phyloP scores from a whole-genome alignment of 1,140 invertebrate species.

The Drosophila obscura region DNA sequence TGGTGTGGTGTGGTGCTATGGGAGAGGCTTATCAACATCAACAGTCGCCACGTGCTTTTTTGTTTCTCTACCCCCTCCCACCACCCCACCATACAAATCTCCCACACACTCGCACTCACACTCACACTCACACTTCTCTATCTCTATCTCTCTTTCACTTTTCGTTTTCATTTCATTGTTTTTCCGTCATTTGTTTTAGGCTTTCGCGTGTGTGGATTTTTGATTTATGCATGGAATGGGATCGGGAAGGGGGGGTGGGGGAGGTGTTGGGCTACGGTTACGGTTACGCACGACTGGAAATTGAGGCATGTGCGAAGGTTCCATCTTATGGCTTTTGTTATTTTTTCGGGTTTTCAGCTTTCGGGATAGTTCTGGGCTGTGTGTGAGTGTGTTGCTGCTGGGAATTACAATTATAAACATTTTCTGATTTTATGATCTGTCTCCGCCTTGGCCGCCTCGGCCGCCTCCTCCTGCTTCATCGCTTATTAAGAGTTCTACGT shows the following conservation, averaged over 20 bases:
- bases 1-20: not conserved
- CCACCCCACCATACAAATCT: no score
- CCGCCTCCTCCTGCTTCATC: not conserved
- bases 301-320: conserved; percentile 21
- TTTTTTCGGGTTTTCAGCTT: conserved; percentile 31
- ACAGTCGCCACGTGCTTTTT: conserved; percentile 42
- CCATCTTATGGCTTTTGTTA: conserved; percentile 3
- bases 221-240: conserved; percentile 9
- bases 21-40: conserved; percentile 36
- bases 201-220: conserved; percentile 20
- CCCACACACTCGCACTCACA: not conserved
- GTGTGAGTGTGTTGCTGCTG: conserved; percentile 23
- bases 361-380: not conserved
- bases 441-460: not conserved
- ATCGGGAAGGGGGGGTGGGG: not conserved
- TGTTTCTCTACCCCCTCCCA: conserved; percentile 3
- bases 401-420: conserved; percentile 48
- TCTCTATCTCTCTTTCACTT: conserved; percentile 3
- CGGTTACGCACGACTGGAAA: conserved; percentile 45
- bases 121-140: conserved; percentile 11
- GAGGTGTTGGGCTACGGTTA: no score
- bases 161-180: not conserved
- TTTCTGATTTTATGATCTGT: conserved; percentile 31
- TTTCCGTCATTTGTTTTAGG: not conserved
- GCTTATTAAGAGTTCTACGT: conserved; percentile 8